Conservation (phyloP, 2,113 vertebrate species). For the Sula dactylatra region DNA sequence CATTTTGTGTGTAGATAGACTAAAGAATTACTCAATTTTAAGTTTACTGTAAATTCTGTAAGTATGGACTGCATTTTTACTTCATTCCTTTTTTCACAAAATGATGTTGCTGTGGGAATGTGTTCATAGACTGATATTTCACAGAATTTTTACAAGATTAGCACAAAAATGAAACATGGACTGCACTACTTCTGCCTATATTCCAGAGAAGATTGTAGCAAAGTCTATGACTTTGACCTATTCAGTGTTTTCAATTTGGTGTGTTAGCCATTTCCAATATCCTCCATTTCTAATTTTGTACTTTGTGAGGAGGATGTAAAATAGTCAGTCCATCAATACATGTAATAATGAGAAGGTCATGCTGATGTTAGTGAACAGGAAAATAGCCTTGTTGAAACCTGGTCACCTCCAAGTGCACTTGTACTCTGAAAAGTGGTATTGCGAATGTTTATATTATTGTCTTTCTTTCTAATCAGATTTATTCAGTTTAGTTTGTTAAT, state of each 20-base stretch:
- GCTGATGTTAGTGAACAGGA: not conserved
- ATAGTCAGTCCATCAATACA: not conserved
- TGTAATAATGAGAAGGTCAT: not conserved
- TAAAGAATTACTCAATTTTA: not conserved
- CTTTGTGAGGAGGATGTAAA: conserved; percentile 18
- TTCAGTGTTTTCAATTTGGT: conserved; percentile 45
- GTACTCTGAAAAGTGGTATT: not conserved
- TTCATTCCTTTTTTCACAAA: not conserved
- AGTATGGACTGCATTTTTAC: not conserved
- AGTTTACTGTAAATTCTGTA: not conserved
- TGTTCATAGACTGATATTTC: not conserved
- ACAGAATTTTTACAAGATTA: conserved; percentile 40
- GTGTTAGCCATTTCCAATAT: conserved; percentile 15
- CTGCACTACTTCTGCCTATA: conserved; percentile 8
- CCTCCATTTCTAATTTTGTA: conserved; percentile 29
- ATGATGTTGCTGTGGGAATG: not conserved
- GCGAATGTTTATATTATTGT: not conserved
- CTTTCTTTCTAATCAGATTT: not conserved
- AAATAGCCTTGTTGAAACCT: not conserved
- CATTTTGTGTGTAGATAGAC: not conserved
- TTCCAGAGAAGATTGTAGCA: not conserved
- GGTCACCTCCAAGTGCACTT: not conserved
- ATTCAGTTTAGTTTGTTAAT: not conserved
- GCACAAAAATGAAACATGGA: conserved; percentile 23
- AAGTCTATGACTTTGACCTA: conserved; percentile 47